Conservation (phyloP, 1,140 invertebrate genomes). For the Sinonovacula constricta region DNA sequence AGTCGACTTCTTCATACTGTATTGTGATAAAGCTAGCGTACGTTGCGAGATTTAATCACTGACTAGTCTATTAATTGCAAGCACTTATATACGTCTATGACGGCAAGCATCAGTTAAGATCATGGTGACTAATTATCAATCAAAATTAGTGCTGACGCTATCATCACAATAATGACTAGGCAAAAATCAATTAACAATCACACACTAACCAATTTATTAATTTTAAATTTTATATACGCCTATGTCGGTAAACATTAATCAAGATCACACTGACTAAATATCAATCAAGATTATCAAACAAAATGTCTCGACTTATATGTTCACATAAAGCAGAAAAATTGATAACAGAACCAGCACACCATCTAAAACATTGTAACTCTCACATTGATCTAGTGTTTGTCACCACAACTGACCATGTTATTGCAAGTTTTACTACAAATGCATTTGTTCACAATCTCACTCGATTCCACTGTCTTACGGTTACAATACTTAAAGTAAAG, state of each 20-base stretch:
- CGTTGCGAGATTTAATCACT: too few relatives aligned
- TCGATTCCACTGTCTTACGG: constrained; percentile 12
- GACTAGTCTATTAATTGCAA: too few relatives aligned
- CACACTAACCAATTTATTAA: too few relatives aligned
- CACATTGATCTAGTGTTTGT: constrained; percentile 12
- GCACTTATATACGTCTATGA: too few relatives aligned
- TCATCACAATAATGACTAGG: too few relatives aligned
- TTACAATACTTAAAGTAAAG: background rate
- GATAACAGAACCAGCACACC: constrained; percentile 11
- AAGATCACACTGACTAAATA: background rate
- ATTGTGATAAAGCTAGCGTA: too few relatives aligned
- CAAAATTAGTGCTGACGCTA: too few relatives aligned
- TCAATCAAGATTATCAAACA: background rate
- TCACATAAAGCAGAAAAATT: constrained; percentile 7
- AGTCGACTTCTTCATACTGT: too few relatives aligned
- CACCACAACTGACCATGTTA: background rate
- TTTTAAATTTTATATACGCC: constrained; percentile 12
- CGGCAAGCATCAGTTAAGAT: too few relatives aligned
- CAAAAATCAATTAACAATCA: too few relatives aligned
- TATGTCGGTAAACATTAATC: background rate
- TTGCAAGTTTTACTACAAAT: constrained; percentile 17
- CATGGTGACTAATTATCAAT: too few relatives aligned
- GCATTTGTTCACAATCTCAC: constrained; percentile 7
- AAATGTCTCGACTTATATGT: background rate
- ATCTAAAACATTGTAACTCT: constrained; percentile 1